phyloP scores from a whole-genome alignment of 2,113 vertebrate genomes.

The Panthera tigris region DNA sequence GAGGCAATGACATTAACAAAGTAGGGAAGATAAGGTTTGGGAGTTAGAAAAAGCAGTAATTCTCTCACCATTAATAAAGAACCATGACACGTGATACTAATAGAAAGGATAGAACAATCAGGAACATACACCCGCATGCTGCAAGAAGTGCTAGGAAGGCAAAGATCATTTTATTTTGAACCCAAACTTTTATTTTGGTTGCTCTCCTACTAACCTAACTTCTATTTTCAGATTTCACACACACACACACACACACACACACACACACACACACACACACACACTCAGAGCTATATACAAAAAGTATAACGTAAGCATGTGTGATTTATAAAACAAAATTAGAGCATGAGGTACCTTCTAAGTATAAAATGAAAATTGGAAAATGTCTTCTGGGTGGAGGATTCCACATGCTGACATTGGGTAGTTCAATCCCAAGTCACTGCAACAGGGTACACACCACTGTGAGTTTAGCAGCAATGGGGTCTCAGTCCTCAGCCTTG shows the following conservation, averaged over 20 bases:
- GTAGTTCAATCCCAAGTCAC: background rate
- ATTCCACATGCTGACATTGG: background rate
- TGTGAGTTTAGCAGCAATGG: background rate
- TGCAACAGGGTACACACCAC: background rate
- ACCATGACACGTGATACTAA: background rate
- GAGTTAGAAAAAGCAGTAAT: background rate
- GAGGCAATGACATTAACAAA: constrained; percentile 61
- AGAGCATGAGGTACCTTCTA: background rate
- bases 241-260: background rate
- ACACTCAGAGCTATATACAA: background rate
- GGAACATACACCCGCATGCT: background rate
- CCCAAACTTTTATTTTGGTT: background rate
- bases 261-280: background rate
- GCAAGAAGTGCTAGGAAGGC: background rate
- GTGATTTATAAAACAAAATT: constrained; percentile 26
- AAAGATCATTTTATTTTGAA: background rate
- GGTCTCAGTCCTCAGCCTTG: background rate
- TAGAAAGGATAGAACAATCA: constrained; percentile 7
- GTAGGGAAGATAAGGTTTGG: constrained; percentile 31
- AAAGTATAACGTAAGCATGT: constrained; percentile 14
- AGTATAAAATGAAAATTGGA: constrained; percentile 7
- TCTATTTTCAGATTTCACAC: background rate
- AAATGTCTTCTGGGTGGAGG: background rate
- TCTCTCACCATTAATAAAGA: constrained; percentile 2
- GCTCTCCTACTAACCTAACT: background rate